Percentiles rank a stretch among this genome's conserved stretches.
Evolutionary conservation across 1,140 invertebrate species (phyloP).

Genomic region (Drosophila setifemur): DNA sequence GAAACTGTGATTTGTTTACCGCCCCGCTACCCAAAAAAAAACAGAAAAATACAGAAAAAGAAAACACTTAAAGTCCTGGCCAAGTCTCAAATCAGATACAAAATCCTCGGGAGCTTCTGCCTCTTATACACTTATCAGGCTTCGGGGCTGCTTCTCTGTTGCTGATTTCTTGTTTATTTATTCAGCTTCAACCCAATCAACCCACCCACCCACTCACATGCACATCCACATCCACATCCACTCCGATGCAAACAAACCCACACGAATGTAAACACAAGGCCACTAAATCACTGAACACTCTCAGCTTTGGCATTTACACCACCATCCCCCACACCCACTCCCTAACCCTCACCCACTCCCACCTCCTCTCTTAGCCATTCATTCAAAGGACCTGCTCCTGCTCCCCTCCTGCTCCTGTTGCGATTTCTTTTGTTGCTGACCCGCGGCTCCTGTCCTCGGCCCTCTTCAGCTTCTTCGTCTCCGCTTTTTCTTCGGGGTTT

Average conservation of each 20-base stretch:
- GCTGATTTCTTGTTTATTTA: conserved; percentile 75
- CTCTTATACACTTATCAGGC: conserved; percentile 71
- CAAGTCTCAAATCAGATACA: conserved; percentile 42
- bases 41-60: neutral
- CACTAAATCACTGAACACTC: conserved; percentile 77
- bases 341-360: conserved; percentile 16
- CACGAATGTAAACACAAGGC: conserved; percentile 59
- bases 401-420: conserved; percentile 15
- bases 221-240: conserved; percentile 6
- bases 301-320: conserved; percentile 68
- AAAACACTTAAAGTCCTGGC: conserved; percentile 39
- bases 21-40: neutral
- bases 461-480: conserved; percentile 20
- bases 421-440: conserved; percentile 72
- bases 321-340: conserved; percentile 6
- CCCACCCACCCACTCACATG: conserved; percentile 39
- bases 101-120: conserved; percentile 43
- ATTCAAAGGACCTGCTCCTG: conserved; percentile 5
- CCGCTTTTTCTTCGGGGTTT: conserved; percentile 56
- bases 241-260: conserved; percentile 52
- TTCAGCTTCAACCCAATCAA: conserved; percentile 76
- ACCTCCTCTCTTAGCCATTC: conserved; percentile 4
- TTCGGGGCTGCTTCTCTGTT: conserved; percentile 38
- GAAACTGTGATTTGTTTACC: conserved; percentile 43
- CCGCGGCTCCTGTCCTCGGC: conserved; percentile 45